Conservation (phyloP, 92 coral and sea anemone species). For the Siderastrea siderea region DNA sequence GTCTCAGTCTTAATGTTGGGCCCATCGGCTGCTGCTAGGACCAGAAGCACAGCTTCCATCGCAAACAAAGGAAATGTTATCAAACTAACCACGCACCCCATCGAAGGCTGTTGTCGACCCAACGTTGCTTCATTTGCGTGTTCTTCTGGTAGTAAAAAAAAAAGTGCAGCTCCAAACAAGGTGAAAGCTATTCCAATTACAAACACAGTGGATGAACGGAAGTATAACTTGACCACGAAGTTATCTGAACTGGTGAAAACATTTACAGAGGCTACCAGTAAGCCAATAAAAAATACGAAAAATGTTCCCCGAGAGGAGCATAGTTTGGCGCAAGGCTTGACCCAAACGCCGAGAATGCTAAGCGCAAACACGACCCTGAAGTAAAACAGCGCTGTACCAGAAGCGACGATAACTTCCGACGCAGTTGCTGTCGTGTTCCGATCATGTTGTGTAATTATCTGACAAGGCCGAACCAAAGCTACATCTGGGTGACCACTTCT, state of each 20-base stretch:
- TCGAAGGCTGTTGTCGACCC: conserved; percentile 48
- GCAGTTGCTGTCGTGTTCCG: neutral
- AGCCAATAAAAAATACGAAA: conserved; percentile 31
- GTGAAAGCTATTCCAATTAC: conserved; percentile 39
- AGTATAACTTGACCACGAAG: conserved; percentile 5
- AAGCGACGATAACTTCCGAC: conserved; percentile 19
- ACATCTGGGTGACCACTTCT: too few species aligned
- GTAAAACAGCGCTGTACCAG: neutral
- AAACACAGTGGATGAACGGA: conserved; percentile 17
- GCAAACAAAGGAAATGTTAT: conserved; percentile 40
- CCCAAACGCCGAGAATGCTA: conserved; percentile 15
- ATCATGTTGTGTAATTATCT: neutral
- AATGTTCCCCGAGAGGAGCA: conserved; percentile 12
- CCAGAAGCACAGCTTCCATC: conserved; percentile 20
- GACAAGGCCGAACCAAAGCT: too few species aligned
- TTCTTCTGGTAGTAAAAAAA: conserved; percentile 6
- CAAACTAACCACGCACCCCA: conserved; percentile 41
- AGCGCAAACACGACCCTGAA: neutral
- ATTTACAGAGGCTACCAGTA: conserved; percentile 28
- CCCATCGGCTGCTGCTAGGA: neutral
- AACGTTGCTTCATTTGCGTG: conserved; percentile 15
- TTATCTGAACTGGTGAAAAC: conserved; percentile 42
- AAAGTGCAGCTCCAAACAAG: conserved; percentile 32
- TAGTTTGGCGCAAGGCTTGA: conserved; percentile 12
- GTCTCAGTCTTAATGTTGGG: neutral